A percentile compares a stretch with the other conserved stretches of the same genome.
phyloP scores from a whole-genome alignment of 2,797 vertebrate species.

The Melanotaenia pygmaea region DNA sequence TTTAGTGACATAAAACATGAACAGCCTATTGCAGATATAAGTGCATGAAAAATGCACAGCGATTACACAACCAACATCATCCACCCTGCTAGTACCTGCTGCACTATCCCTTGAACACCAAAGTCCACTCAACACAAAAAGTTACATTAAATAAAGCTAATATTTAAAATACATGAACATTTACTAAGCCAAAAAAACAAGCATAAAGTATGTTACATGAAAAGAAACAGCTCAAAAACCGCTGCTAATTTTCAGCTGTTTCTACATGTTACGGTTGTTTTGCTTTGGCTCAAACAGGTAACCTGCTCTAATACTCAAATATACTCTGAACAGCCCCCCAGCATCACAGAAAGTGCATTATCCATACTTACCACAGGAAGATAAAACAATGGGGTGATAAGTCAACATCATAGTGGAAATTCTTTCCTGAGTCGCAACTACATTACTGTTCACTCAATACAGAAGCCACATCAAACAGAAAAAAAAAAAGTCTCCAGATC shows the following conservation, averaged over 20 bases:
- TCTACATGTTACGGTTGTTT: slow-evolving; percentile 52
- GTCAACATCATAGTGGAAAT: slow-evolving; percentile 46
- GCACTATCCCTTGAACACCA: slow-evolving; percentile 10
- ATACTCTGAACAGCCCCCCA: slow-evolving; percentile 45
- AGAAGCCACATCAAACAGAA: slow-evolving; percentile 19
- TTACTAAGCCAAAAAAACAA: slow-evolving; percentile 38
- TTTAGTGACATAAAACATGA: slow-evolving; percentile 21
- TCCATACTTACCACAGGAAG: slow-evolving; percentile 74
- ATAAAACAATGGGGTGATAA: slow-evolving; percentile 56
- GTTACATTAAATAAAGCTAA: slow-evolving; percentile 44
- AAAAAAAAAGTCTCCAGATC: slow-evolving; percentile 5
- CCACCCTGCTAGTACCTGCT: slow-evolving; percentile 4
- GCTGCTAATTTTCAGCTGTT: slow-evolving; percentile 76
- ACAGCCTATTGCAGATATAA: slow-evolving; percentile 30
- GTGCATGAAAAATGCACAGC: slow-evolving; percentile 31
- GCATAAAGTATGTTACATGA: slow-evolving; percentile 50
- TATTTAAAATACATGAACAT: slow-evolving; percentile 40
- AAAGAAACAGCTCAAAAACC: slow-evolving; percentile 69
- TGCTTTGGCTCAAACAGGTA: slow-evolving; percentile 56
- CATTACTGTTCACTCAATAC: slow-evolving; percentile 33
- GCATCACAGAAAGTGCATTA: slow-evolving; percentile 28
- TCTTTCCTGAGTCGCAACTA: slow-evolving; percentile 60
- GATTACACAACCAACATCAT: slow-evolving; percentile 24
- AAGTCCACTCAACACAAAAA: slow-evolving; percentile 40
- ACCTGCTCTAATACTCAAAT: slow-evolving; percentile 13